A percentile compares a stretch with the other conserved stretches of the same genome.
These are phyloP conservation scores for Dryococelus australis DNA, from an alignment of 2,888 invertebrate species.

Conservation along the genomic window DNA sequence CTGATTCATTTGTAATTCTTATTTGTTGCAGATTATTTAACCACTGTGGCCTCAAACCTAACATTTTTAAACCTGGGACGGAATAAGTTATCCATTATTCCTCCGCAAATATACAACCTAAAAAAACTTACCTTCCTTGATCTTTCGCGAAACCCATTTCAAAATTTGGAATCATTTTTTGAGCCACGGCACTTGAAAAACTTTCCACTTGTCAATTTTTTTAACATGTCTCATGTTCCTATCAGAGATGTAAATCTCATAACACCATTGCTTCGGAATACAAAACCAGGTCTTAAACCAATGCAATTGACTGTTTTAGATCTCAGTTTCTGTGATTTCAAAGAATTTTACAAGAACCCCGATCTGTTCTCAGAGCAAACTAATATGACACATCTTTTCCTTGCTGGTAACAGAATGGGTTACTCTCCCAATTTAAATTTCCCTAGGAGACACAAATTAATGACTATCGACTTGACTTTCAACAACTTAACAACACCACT, in stretches of 20 bases:
- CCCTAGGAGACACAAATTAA: neutral
- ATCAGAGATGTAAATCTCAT: neutral
- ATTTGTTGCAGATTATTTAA: neutral
- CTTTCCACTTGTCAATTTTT: neutral
- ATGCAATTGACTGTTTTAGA: neutral
- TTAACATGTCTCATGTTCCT: slow-evolving; percentile 26
- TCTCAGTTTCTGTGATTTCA: neutral
- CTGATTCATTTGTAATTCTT: neutral
- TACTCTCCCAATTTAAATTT: neutral
- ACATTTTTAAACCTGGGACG: slow-evolving; percentile 12
- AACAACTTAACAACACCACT: slow-evolving; percentile 31
- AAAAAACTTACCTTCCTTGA: slow-evolving; percentile 24
- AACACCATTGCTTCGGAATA: neutral
- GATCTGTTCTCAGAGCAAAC: slow-evolving; percentile 17
- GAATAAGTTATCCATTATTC: slow-evolving; percentile 1
- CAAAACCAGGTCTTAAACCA: neutral
- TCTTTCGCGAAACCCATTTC: neutral
- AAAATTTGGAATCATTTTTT: neutral
- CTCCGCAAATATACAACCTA: neutral
- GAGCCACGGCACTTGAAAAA: neutral
- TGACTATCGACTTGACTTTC: slow-evolving; percentile 34
- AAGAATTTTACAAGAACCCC: neutral
- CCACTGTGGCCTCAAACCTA: neutral
- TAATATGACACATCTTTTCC: neutral
- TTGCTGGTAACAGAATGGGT: neutral